Base-by-base conservation (phyloP, 1,140 invertebrate species). In the Meloidogyne chitwoodi region DNA sequence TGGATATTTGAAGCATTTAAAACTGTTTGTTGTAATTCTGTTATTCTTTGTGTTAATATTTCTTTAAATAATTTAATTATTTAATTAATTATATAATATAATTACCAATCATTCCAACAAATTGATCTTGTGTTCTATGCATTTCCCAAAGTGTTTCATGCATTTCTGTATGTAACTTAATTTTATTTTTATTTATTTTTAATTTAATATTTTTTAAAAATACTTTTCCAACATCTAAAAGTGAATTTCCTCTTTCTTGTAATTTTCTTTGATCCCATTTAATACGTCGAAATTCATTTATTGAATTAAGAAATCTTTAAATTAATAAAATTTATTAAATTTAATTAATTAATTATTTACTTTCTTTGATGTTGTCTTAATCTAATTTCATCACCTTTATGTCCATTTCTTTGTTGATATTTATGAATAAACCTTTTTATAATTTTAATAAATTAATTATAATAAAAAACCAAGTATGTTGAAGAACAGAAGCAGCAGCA, bases 401-500 rank as follows among this genome's bases (percentile, higher is more conserved):
- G 64, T 26, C 76, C 8, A 71, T 70, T 31, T 73, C 72, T 31
- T 75, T 63, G 80, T 44, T 86, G 84, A 78, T 87, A 86, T 68
- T 85, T 86, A 64, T 86, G 85, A 68, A 86, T 86, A 61, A 86
- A 86, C 83, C 83, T 84, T 68, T 44, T 75, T 19, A 77, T 34
- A 26, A 56, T 63, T 41, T 2, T 63, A 70, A 70, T 24, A 22
- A 27, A 11, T 27, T 2, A 29, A 27, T 22, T 11, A 26, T 56
- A 29, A 62, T 68, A 79, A 26, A 22, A 63, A 65, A 83, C 89
- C 90, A 90, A 0, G 90, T 90, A 79, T 90, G 89, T 72, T 90
- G 78, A 48, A 90, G 77, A 14, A 90, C 90, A 77, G 89, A 89
- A 24, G 90, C 90, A 64, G 90, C 90, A 29, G 89, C 88, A 83